A percentile compares a stretch with the other conserved stretches of the same genome.
Conservation (phyloP, 2,113 vertebrate species). For the Thamnaconus septentrionalis region DNA sequence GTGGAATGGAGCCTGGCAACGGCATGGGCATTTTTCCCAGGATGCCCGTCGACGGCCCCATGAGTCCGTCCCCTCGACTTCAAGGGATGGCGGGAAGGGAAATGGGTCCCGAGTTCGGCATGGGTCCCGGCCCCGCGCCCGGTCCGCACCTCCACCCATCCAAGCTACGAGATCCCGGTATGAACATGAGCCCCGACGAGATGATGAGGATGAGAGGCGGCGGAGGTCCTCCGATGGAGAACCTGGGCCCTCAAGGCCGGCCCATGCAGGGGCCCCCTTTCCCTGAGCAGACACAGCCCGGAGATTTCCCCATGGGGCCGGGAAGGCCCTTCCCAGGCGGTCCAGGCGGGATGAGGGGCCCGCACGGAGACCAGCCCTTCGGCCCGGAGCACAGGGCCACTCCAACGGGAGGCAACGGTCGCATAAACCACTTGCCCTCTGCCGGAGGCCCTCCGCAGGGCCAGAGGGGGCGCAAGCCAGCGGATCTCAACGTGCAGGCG, state of each 20-base stretch:
- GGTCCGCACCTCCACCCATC: constrained; percentile 89
- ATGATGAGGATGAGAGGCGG: constrained; percentile 87
- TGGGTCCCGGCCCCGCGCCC: constrained; percentile 81
- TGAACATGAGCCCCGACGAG: constrained; percentile 88
- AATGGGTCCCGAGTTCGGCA: constrained; percentile 86
- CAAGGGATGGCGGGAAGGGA: constrained; percentile 91
- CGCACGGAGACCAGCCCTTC: constrained; percentile 85
- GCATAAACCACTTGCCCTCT: constrained; percentile 93
- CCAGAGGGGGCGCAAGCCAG: constrained; percentile 88
- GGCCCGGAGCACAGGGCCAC: constrained; percentile 92
- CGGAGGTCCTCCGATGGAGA: constrained; percentile 81
- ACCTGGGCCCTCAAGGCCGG: constrained; percentile 87
- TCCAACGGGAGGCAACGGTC: constrained; percentile 83
- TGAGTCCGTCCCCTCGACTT: constrained; percentile 93
- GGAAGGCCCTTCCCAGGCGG: constrained; percentile 89
- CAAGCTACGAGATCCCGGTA: constrained; percentile 87
- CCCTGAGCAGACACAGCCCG: constrained; percentile 87
- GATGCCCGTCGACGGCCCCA: constrained; percentile 90
- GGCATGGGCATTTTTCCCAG: constrained; percentile 89
- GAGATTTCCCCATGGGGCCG: constrained; percentile 91
- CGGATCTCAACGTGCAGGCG: constrained; percentile 85
- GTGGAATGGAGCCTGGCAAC: constrained; percentile 87
- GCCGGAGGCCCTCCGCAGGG: constrained; percentile 70
- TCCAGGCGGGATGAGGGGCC: constrained; percentile 85
- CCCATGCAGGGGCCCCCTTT: constrained; percentile 86